These are phyloP conservation scores for Otus scops DNA, from an alignment of 2,797 vertebrate species.

Conservation along the genomic window DNA sequence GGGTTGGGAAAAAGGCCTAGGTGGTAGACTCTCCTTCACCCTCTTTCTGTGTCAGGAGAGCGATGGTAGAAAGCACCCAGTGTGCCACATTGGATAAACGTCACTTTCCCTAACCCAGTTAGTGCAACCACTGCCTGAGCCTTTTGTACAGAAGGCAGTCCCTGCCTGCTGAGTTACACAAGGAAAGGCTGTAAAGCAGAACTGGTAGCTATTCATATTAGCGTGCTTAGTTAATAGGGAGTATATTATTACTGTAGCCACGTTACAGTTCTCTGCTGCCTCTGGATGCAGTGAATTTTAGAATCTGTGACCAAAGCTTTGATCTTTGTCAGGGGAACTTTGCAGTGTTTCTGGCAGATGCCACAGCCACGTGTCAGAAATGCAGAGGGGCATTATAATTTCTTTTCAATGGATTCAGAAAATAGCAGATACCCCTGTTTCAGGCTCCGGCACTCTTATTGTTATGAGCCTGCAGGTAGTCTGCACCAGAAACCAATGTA, in stretches of 20 bases:
- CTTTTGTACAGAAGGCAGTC: not conserved
- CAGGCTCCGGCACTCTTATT: not conserved
- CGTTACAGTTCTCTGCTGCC: not conserved
- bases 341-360: not conserved
- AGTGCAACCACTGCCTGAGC: not conserved
- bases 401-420: not conserved
- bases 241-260: not conserved
- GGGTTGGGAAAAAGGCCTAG: not conserved
- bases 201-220: not conserved
- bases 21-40: not conserved
- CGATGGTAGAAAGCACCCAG: not conserved
- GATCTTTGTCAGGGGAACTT: not conserved
- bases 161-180: not conserved
- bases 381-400: not conserved
- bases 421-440: not conserved
- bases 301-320: not conserved
- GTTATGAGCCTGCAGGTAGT: not conserved
- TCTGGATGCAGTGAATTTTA: not conserved
- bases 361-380: not conserved
- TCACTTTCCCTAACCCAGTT: not conserved
- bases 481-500: not conserved
- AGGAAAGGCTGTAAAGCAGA: not conserved
- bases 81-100: not conserved
- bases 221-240: not conserved
- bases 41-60: fast-evolving